Evolutionary conservation across 2,113 vertebrate genomes (phyloP).

Genomic region (Sminthopsis crassicaudata): DNA sequence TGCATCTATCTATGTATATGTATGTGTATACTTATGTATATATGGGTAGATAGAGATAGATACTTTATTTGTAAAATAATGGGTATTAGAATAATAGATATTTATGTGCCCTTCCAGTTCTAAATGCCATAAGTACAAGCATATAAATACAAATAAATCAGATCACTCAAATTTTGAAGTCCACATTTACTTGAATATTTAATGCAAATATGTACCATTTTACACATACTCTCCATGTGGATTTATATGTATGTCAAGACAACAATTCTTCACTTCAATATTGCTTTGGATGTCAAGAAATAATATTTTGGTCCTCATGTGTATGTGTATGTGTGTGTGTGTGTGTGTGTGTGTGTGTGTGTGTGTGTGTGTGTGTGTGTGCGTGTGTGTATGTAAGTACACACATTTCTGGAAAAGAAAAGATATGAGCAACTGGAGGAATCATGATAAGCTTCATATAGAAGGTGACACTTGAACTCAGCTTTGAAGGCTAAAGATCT

Average conservation of each 20-base stretch:
- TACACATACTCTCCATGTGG: background rate
- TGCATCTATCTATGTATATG: no score
- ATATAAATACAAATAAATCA: background rate
- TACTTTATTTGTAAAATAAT: background rate
- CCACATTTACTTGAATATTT: background rate
- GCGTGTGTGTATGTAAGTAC: background rate
- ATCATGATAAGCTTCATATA: background rate
- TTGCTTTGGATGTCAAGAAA: background rate
- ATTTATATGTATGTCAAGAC: background rate
- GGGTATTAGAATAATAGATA: background rate
- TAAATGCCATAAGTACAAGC: background rate
- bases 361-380: background rate
- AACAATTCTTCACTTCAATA: background rate
- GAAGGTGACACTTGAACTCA: background rate
- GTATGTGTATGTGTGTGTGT: background rate
- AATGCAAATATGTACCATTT: background rate
- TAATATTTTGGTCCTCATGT: background rate
- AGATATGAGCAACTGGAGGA: background rate
- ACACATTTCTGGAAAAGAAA: background rate
- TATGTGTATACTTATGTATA: no score
- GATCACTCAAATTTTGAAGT: background rate
- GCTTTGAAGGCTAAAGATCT: background rate
- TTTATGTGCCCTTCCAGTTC: background rate
- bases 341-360: background rate
- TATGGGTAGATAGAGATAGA: no score